Conservation (phyloP, 2,888 invertebrate species). For the Andrena minutula region DNA sequence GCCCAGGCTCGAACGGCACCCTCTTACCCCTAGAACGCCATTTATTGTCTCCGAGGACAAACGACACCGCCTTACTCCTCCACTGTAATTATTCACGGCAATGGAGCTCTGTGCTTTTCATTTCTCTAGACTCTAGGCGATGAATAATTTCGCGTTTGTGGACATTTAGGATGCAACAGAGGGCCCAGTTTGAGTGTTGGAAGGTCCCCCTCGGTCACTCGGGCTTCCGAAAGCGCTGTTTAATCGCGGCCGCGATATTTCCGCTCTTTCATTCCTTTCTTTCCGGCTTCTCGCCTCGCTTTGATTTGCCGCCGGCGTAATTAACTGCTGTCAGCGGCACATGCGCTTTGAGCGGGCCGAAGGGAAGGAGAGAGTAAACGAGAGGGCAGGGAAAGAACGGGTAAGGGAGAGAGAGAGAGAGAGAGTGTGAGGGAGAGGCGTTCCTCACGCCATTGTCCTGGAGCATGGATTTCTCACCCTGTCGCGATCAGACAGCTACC, state of each 20-base stretch:
- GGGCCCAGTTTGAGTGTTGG: background rate
- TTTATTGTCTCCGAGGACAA: background rate
- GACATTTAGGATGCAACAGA: background rate
- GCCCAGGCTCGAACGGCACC: background rate
- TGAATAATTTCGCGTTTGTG: no score
- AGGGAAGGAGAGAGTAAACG: constrained; percentile 27
- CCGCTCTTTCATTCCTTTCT: constrained; percentile 32
- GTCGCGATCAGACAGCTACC: constrained; percentile 50
- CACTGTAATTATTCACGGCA: background rate
- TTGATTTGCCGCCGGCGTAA: constrained; percentile 69
- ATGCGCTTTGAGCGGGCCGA: constrained; percentile 55
- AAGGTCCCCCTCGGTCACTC: constrained; percentile 42
- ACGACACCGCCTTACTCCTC: background rate
- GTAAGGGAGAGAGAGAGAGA: constrained; percentile 21
- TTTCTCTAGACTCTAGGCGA: background rate
- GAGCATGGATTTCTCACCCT: constrained; percentile 47
- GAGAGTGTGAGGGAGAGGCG: constrained; percentile 31
- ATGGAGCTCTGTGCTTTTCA: background rate
- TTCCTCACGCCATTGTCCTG: constrained; percentile 41
- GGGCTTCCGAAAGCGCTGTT: constrained; percentile 40
- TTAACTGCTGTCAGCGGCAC: constrained; percentile 78
- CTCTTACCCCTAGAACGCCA: background rate
- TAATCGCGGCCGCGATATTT: constrained; percentile 41
- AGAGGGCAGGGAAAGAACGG: constrained; percentile 16
- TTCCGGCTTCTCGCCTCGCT: constrained; percentile 27